These are phyloP conservation scores for Garrulus glandarius DNA, from an alignment of 2,797 vertebrate species.

Conservation along the genomic window DNA sequence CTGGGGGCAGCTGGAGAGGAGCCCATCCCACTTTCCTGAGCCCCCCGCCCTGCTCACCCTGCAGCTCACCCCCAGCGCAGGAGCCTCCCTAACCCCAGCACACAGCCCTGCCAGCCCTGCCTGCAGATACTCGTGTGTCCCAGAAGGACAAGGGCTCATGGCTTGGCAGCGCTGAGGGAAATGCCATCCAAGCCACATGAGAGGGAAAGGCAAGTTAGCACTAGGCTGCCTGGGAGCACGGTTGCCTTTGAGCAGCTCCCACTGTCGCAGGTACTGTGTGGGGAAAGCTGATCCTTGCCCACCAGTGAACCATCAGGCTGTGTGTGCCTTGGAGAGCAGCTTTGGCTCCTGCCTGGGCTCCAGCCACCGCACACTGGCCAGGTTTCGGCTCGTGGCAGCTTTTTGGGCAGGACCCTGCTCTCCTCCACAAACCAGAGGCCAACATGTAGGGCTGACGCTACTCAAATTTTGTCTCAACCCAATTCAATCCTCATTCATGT, in stretches of 20 bases:
- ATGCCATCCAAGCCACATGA: background rate
- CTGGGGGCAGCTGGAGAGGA: background rate
- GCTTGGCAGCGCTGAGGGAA: background rate
- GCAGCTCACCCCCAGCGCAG: background rate
- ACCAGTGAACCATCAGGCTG: rapidly evolving
- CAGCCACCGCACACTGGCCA: rapidly evolving
- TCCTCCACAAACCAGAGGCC: background rate
- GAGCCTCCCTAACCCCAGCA: background rate
- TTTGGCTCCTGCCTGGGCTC: background rate
- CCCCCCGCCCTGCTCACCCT: background rate
- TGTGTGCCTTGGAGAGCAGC: rapidly evolving
- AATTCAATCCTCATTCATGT: background rate
- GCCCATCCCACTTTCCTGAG: background rate
- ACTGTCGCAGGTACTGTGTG: background rate
- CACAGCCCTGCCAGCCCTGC: background rate
- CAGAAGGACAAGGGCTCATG: background rate
- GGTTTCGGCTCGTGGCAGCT: rapidly evolving
- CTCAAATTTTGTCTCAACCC: background rate
- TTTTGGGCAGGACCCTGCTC: background rate
- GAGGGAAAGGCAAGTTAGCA: background rate
- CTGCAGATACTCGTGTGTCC: background rate
- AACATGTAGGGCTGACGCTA: rapidly evolving
- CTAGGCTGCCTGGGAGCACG: rapidly evolving
- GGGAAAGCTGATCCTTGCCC: background rate
- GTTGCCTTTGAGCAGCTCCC: background rate